A percentile compares a stretch with the other conserved stretches of the same genome.
Conservation (phyloP, 2,888 invertebrate genomes). For the Agrypnus murinus region DNA sequence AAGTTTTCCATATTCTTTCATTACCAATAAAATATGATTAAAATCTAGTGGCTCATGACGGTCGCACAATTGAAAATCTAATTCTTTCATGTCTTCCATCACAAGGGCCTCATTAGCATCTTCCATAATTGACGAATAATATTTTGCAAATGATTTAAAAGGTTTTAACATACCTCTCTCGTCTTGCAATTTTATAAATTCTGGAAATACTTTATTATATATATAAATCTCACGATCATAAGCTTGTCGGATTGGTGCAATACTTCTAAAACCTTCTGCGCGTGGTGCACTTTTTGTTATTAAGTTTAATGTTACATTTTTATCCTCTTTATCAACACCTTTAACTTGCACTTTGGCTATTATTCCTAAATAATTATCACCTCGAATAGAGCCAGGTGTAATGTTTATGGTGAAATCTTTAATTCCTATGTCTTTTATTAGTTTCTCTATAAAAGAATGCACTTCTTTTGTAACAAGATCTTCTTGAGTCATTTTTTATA, state of each 20-base stretch:
- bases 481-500: slow-evolving; percentile 20
- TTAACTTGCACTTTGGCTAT: slow-evolving; percentile 53
- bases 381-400: slow-evolving; percentile 54
- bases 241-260: slow-evolving; percentile 54
- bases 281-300: slow-evolving; percentile 57
- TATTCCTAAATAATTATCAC: slow-evolving; percentile 62
- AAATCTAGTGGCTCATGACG: slow-evolving; percentile 56
- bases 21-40: slow-evolving; percentile 57
- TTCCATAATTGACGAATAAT: slow-evolving; percentile 45
- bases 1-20: slow-evolving; percentile 60
- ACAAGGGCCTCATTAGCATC: slow-evolving; percentile 55
- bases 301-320: slow-evolving; percentile 51
- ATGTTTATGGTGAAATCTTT: slow-evolving; percentile 25
- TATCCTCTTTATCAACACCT: slow-evolving; percentile 44
- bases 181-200: slow-evolving; percentile 55
- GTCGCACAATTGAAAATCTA: slow-evolving; percentile 43
- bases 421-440: slow-evolving; percentile 37
- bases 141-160: slow-evolving; percentile 49
- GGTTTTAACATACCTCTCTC: slow-evolving; percentile 50
- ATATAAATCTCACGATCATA: slow-evolving; percentile 60
- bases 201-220: slow-evolving; percentile 59
- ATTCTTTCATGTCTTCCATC: slow-evolving; percentile 57
- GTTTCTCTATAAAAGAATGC: slow-evolving; percentile 25
- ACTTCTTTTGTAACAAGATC: slow-evolving; percentile 25
- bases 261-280: slow-evolving; percentile 53